Conservation (phyloP, 2,888 invertebrate species). For the Drosophila atripex region DNA sequence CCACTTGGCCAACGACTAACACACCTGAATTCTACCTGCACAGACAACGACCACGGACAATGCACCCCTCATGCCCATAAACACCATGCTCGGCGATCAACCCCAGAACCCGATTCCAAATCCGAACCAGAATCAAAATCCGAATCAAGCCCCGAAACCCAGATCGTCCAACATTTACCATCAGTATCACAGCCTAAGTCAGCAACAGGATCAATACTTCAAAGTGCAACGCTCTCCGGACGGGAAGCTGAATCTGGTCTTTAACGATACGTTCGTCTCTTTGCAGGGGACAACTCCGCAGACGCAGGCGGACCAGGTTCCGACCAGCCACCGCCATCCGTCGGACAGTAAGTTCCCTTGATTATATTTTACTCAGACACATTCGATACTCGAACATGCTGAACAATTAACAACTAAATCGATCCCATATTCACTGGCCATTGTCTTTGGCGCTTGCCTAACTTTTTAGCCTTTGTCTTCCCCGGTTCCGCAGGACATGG, state of each 20-base stretch:
- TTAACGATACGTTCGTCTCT: conserved; percentile 80
- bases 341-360: conserved; percentile 55
- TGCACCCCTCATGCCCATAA: conserved; percentile 68
- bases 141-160: conserved; percentile 16
- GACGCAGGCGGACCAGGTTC: conserved; percentile 33
- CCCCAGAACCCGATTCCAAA: conserved; percentile 10
- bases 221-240: conserved; percentile 83
- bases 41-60: conserved; percentile 65
- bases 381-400: conserved; percentile 29
- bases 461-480: conserved; percentile 65
- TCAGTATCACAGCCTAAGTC: conserved; percentile 68
- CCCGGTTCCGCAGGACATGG: conserved; percentile 50
- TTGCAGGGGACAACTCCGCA: conserved; percentile 59
- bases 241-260: conserved; percentile 82
- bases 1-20: conserved; percentile 54
- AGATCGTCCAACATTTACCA: conserved; percentile 57
- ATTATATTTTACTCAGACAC: conserved; percentile 12
- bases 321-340: conserved; percentile 23
- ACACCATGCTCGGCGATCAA: conserved; percentile 54
- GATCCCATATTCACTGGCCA: conserved; percentile 46
- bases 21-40: conserved; percentile 57
- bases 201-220: conserved; percentile 75
- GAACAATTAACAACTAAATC: conserved; percentile 61
- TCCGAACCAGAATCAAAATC: conserved; percentile 10
- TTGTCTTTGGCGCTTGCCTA: conserved; percentile 54